Percentiles rank a stretch among this genome's conserved stretches.
Evolutionary conservation across 2,797 vertebrate genomes (phyloP).

Genomic region (Bradypodion ventrale): DNA sequence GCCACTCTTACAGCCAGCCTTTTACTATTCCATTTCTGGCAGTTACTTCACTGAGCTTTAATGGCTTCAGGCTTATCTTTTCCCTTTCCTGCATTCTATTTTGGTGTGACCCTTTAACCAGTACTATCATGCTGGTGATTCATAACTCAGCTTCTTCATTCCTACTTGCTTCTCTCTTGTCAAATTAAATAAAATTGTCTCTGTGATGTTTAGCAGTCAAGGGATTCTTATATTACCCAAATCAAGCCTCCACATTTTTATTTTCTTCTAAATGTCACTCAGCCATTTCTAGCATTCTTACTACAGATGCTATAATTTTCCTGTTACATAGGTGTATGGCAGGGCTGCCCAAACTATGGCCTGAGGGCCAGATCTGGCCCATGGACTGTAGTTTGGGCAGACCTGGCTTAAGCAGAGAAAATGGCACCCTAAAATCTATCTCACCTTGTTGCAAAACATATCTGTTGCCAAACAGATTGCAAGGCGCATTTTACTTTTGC

Average conservation of each 20-base stretch:
- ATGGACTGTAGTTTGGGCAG: too few species aligned
- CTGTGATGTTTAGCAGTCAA: not conserved
- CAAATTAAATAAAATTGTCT: conserved; percentile 11
- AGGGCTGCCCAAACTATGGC: too few species aligned
- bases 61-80: conserved; percentile 2
- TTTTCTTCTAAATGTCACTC: not conserved
- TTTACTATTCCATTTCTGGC: not conserved
- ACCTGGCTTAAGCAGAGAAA: too few species aligned
- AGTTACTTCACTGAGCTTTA: not conserved
- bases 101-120: conserved; percentile 9
- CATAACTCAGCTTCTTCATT: not conserved
- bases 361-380: too few species aligned
- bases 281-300: not conserved
- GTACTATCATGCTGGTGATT: not conserved
- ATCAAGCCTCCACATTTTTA: not conserved
- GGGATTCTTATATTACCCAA: not conserved
- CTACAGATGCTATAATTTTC: not conserved
- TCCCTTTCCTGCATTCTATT: conserved; percentile 14
- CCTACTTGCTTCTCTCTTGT: not conserved
- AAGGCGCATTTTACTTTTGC: too few species aligned
- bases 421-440: too few species aligned
- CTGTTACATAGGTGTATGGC: not conserved
- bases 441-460: too few species aligned
- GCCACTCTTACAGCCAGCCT: not conserved
- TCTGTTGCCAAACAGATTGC: too few species aligned